Base-by-base conservation (phyloP, 2,888 invertebrate species). In the Aspidapion aeneum region DNA sequence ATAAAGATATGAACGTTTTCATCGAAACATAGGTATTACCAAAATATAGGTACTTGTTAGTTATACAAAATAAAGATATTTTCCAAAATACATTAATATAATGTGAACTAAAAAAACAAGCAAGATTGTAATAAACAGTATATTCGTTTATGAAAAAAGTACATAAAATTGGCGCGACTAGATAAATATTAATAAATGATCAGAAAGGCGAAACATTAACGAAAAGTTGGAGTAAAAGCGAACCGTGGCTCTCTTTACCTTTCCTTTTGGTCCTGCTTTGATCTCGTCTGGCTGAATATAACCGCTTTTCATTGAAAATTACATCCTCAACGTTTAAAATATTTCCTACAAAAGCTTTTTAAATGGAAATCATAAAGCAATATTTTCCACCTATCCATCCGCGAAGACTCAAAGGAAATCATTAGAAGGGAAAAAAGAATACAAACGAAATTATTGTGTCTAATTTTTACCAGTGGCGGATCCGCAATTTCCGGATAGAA, bases 231-330 rank as follows among this genome's bases (percentile, higher is more conserved):
- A 9, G 17, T 22, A 22, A 20, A 51, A 52, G 18, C 19, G 60
- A 49, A 35, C 7, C 60, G 58, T 18, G 52, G 56, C 20, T 22
- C 19, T 20, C 35, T 51, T 21, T 63, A 63, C 50, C 54, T 48
- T 60, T 66, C 66, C 64, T 60, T 66, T 66, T 66, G 64, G 64
- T 61, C 64, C 66, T 66, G 52, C 52, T 52, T 52, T 52, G 52
- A 52, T 52, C 52, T 52, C 61, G 64, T 58, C 61, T 63, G 67
- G 63, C 63, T 64, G 67, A 63, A 65, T 68, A 67, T 69, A 72
- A 71, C 71, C 70, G 70, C 70, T 69, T 68, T 70, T 67, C 69
- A 71, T 70, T 71, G 70, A 69, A 72, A 70, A 71, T 71, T 70
- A 71, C 71, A 69, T 71, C 67, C 67, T 68, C 68, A 68, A 66